phyloP scores from a whole-genome alignment of 2,888 invertebrate species.

The Lasioglossum pauxillum region DNA sequence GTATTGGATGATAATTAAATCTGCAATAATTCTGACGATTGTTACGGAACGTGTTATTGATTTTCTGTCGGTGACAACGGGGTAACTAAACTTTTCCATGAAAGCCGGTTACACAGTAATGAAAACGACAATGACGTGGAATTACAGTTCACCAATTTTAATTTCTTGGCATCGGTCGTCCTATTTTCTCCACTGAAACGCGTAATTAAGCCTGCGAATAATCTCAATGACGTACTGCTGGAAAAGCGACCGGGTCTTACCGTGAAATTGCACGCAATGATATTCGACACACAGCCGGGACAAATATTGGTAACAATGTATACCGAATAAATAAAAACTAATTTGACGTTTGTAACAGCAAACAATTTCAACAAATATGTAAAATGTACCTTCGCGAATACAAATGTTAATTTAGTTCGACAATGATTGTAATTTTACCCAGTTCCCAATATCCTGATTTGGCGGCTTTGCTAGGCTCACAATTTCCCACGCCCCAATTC shows the following conservation, averaged over 20 bases:
- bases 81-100: neutral
- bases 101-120: neutral
- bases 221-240: constrained; percentile 5
- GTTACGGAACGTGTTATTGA: constrained; percentile 12
- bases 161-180: neutral
- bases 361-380: neutral
- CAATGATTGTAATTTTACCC: neutral
- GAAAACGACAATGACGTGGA: neutral
- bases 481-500: too few relatives aligned
- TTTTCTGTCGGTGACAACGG: constrained; percentile 27
- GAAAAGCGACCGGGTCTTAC: neutral
- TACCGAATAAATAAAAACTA: constrained; percentile 1
- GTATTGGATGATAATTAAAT: constrained; percentile 22
- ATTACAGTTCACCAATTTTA: constrained; percentile 10
- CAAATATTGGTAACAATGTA: neutral
- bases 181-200: constrained; percentile 7
- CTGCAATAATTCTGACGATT: constrained; percentile 31
- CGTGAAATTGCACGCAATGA: neutral
- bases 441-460: neutral
- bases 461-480: too few relatives aligned
- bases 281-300: neutral
- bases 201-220: neutral
- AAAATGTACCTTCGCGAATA: neutral
- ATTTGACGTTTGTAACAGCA: neutral
- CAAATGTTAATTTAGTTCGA: neutral